Percentiles rank a stretch among this genome's conserved stretches.
phyloP scores from a whole-genome alignment of 2,113 vertebrate genomes.

The Oceanodroma tethys region DNA sequence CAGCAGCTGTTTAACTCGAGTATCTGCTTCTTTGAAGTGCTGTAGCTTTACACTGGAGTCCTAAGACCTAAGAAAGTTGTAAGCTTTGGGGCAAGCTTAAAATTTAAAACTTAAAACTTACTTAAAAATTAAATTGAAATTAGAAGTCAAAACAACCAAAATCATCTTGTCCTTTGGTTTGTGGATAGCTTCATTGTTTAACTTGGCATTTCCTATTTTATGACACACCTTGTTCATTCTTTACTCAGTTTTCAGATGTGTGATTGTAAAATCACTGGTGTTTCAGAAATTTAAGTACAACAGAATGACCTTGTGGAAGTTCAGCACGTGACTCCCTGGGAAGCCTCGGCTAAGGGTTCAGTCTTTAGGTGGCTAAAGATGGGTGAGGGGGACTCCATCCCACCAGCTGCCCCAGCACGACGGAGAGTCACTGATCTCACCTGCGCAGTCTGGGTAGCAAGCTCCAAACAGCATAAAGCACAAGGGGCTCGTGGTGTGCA shows the following conservation, averaged over 20 bases:
- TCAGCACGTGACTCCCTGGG: background rate
- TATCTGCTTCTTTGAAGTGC: background rate
- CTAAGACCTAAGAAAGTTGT: background rate
- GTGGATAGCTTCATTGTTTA: background rate
- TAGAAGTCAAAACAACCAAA: background rate
- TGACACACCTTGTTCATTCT: background rate
- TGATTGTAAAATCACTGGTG: background rate
- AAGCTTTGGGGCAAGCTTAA: background rate
- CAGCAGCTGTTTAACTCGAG: background rate
- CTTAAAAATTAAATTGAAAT: background rate
- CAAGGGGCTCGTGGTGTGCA: fast-evolving
- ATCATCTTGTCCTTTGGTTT: background rate
- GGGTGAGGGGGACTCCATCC: background rate
- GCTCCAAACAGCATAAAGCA: background rate
- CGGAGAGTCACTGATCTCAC: background rate
- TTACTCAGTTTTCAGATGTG: background rate
- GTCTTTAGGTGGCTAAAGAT: background rate
- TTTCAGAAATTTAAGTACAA: background rate
- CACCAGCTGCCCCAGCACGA: background rate
- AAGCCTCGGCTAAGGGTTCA: background rate
- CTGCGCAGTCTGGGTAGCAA: background rate
- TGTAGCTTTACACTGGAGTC: background rate
- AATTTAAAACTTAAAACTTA: background rate
- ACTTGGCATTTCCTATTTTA: background rate
- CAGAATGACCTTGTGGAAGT: background rate